These are phyloP conservation scores for Phasianus colchicus DNA, from an alignment of 2,113 vertebrate species.

Conservation along the genomic window DNA sequence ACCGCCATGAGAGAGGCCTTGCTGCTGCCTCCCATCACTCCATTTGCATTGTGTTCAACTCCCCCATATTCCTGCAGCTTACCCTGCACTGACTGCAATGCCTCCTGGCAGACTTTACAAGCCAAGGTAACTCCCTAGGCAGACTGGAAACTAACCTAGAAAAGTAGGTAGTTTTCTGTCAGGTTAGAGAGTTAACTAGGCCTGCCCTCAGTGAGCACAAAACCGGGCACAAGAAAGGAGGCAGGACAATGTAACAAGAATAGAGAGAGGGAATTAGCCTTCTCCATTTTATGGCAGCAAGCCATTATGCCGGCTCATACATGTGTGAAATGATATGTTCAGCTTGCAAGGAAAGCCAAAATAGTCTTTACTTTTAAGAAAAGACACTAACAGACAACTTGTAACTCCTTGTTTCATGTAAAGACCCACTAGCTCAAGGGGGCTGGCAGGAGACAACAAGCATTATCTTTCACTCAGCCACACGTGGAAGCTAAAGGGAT, in stretches of 20 bases:
- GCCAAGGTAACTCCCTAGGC: background rate
- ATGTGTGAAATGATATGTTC: accelerated
- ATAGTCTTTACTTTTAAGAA: background rate
- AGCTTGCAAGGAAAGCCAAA: background rate
- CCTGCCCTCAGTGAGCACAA: background rate
- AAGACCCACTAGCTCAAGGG: background rate
- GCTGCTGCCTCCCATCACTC: background rate
- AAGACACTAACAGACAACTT: background rate
- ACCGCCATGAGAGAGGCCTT: background rate
- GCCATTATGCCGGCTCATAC: background rate
- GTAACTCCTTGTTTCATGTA: accelerated
- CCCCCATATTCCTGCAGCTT: background rate
- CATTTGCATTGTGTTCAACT: background rate
- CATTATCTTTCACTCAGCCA: background rate
- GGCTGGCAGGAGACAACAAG: background rate
- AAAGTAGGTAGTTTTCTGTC: background rate
- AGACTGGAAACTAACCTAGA: background rate
- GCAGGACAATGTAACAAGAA: accelerated
- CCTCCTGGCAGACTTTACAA: background rate
- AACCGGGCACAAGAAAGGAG: background rate
- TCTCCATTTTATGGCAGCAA: background rate
- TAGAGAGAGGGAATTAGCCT: background rate
- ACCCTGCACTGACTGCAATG: background rate
- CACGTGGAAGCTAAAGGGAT: background rate
- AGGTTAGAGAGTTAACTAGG: background rate